phyloP scores from a whole-genome alignment of 2,888 invertebrate species.

The Epinotia demarniana region DNA sequence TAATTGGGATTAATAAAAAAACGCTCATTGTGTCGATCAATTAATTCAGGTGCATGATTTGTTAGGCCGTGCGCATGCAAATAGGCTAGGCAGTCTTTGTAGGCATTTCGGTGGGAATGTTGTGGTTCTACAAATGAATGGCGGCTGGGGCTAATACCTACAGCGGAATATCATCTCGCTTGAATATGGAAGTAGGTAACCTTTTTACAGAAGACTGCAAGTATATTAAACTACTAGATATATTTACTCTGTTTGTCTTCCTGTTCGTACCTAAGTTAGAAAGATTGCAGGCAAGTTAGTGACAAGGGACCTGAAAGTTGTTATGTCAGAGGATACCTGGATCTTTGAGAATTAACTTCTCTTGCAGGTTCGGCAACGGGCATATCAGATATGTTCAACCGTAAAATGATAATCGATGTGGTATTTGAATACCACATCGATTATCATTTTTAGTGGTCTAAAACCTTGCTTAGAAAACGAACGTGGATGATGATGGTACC shows the following conservation, averaged over 20 bases:
- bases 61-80: slow-evolving; percentile 24
- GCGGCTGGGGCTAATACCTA: neutral
- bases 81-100: slow-evolving; percentile 7
- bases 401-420: neutral
- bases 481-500: neutral
- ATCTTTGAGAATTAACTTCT: too few species aligned
- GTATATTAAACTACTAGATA: too few species aligned
- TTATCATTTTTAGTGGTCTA: neutral
- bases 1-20: slow-evolving; percentile 57
- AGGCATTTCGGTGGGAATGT: neutral
- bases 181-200: neutral
- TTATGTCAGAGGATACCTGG: too few species aligned
- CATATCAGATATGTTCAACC: too few species aligned
- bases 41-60: slow-evolving; percentile 50
- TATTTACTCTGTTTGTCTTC: too few species aligned
- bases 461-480: neutral
- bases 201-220: neutral
- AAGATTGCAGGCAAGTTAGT: too few species aligned
- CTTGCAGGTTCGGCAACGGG: too few species aligned
- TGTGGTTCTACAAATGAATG: neutral
- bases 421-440: neutral
- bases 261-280: too few species aligned
- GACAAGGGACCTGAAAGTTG: too few species aligned
- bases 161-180: neutral
- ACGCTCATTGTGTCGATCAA: slow-evolving; percentile 51